Conservation (phyloP, 2,888 invertebrate species). For the Ichneumoninae sp. region DNA sequence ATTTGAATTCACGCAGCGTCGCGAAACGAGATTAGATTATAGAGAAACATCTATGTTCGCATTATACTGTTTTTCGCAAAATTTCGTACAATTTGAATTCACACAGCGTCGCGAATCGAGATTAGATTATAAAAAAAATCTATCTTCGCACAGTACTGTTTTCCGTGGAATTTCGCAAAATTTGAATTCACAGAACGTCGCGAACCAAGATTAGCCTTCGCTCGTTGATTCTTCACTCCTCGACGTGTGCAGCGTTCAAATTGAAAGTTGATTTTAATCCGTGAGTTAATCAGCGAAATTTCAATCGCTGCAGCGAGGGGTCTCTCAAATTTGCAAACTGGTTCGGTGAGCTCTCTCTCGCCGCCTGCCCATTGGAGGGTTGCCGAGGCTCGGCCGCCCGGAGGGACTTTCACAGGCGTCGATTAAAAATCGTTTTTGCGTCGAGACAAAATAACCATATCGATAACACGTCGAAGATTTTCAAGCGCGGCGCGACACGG, state of each 20-base stretch:
- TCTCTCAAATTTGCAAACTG: slow-evolving; percentile 9
- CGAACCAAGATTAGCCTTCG: not conserved
- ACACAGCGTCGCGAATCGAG: not conserved
- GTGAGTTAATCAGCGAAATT: not conserved
- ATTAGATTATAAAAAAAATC: not conserved
- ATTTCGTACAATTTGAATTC: not conserved
- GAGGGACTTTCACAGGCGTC: not conserved
- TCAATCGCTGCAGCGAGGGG: not conserved
- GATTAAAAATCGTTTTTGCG: slow-evolving; percentile 21
- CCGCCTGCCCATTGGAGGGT: not conserved
- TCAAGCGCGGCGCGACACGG: slow-evolving; percentile 20
- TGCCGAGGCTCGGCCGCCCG: not conserved
- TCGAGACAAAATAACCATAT: slow-evolving; percentile 11
- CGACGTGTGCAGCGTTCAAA: not conserved
- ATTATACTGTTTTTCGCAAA: not conserved
- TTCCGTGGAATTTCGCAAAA: not conserved
- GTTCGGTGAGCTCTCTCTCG: not conserved
- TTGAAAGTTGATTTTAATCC: not conserved
- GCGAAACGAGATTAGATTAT: too few relatives aligned
- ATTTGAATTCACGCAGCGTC: not conserved
- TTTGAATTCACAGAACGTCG: not conserved
- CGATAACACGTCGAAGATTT: slow-evolving; percentile 29
- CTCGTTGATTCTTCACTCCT: not conserved
- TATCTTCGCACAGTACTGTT: too few relatives aligned
- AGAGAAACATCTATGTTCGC: too few relatives aligned